Percentiles rank a stretch among this genome's conserved stretches.
phyloP scores from a whole-genome alignment of 2,113 vertebrate genomes.

The Pampusana beccarii region DNA sequence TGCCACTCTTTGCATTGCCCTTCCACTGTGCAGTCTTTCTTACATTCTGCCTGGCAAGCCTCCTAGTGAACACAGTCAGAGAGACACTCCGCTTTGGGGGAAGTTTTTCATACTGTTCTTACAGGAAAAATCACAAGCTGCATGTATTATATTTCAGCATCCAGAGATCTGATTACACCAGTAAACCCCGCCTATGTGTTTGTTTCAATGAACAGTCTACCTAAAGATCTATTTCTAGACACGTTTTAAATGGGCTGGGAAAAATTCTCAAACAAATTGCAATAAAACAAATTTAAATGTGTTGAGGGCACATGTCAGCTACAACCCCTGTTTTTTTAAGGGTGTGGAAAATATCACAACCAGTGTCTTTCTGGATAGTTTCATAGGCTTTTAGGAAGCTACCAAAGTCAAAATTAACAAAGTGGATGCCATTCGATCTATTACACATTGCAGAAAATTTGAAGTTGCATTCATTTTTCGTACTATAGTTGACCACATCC shows the following conservation, averaged over 20 bases:
- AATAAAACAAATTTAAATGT: neutral
- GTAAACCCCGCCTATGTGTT: neutral
- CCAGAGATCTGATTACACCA: neutral
- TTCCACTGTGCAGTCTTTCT: neutral
- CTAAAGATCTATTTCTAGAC: neutral
- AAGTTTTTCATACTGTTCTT: neutral
- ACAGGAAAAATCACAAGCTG: neutral
- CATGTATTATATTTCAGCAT: neutral
- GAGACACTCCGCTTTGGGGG: neutral
- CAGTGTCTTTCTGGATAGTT: neutral
- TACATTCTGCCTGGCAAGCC: neutral
- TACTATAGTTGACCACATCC: neutral
- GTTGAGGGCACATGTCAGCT: neutral
- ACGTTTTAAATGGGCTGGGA: neutral
- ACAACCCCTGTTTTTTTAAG: neutral
- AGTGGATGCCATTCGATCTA: neutral
- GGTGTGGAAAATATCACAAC: neutral
- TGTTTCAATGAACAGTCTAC: neutral
- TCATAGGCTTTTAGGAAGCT: neutral
- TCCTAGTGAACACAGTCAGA: neutral
- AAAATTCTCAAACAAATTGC: neutral
- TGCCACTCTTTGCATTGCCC: rapidly evolving
- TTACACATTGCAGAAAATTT: neutral
- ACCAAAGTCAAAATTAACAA: neutral
- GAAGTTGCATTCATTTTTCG: neutral